Evolutionary conservation across 2,113 vertebrate genomes (phyloP).

Genomic region (Delphinapterus leucas): DNA sequence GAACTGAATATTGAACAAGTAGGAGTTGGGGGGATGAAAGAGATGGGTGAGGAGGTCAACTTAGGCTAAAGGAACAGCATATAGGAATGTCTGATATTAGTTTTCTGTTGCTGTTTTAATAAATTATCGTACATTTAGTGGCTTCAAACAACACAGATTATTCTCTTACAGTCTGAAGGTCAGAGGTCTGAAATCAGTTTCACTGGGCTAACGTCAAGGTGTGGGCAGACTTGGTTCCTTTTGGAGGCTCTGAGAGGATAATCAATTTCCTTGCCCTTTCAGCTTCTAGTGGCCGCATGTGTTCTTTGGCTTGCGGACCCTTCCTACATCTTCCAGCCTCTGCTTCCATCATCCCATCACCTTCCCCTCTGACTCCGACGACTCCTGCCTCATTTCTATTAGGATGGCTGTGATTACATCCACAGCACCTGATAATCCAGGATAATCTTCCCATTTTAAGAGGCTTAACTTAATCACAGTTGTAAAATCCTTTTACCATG

Average conservation of each 20-base stretch:
- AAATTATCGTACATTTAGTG: not conserved
- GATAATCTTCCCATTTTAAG: not conserved
- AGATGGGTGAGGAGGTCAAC: not conserved
- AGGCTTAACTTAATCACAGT: conserved; percentile 14
- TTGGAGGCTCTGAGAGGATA: not conserved
- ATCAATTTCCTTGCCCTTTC: not conserved
- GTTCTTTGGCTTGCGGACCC: not conserved
- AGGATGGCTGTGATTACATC: not conserved
- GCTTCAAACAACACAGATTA: not conserved
- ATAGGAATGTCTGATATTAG: not conserved
- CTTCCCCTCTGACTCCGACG: not conserved
- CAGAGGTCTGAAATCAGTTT: conserved; percentile 21
- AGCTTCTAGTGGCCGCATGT: not conserved
- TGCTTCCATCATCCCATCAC: not conserved
- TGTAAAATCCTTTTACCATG: not conserved
- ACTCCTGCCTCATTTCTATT: not conserved
- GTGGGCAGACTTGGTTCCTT: not conserved
- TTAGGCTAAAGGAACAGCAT: not conserved
- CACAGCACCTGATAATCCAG: not conserved
- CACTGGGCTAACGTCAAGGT: not conserved
- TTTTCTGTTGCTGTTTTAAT: not conserved
- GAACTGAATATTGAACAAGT: not conserved
- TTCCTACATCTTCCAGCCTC: not conserved
- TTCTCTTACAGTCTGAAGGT: not conserved
- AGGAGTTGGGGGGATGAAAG: not conserved